Percentiles rank a stretch among this genome's conserved stretches.
Conservation (phyloP, 92 coral and sea anemone species). For the Siderastrea siderea region DNA sequence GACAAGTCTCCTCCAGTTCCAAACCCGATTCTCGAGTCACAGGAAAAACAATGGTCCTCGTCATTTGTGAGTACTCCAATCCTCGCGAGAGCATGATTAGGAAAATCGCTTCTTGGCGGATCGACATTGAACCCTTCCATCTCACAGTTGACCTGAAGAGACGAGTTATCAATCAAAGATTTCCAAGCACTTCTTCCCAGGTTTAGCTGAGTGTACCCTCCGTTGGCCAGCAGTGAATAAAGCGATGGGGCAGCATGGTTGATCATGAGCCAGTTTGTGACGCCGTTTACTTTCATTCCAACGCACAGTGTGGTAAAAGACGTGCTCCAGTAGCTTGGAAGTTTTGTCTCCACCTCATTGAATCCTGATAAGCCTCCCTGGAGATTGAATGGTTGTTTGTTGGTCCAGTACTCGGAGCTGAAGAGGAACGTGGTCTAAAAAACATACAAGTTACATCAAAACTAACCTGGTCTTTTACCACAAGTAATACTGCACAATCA, state of each 20-base stretch:
- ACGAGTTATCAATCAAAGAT: slow-evolving; percentile 36
- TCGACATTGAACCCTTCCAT: slow-evolving; percentile 54
- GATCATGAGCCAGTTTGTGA: slow-evolving; percentile 13
- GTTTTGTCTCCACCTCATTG: too few species aligned
- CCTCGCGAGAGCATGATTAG: slow-evolving; percentile 12
- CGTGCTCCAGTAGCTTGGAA: too few species aligned
- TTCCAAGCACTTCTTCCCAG: slow-evolving; percentile 40
- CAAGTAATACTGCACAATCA: too few species aligned
- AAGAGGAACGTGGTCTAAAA: too few species aligned
- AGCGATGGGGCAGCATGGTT: background rate
- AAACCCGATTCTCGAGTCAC: slow-evolving; percentile 52
- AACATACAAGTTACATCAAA: too few species aligned
- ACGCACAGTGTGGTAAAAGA: too few species aligned
- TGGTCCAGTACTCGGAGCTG: too few species aligned
- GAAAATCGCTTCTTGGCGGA: background rate
- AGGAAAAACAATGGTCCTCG: slow-evolving; percentile 27
- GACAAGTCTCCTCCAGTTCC: slow-evolving; percentile 10
- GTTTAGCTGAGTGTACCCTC: background rate
- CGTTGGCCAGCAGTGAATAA: slow-evolving; percentile 13
- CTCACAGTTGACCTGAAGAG: slow-evolving; percentile 39
- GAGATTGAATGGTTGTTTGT: too few species aligned
- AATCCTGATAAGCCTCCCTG: too few species aligned
- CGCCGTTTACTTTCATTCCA: too few species aligned
- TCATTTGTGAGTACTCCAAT: slow-evolving; percentile 46
- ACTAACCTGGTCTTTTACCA: too few species aligned